phyloP scores from a whole-genome alignment of 2,888 invertebrate species.

The Melieria picta region DNA sequence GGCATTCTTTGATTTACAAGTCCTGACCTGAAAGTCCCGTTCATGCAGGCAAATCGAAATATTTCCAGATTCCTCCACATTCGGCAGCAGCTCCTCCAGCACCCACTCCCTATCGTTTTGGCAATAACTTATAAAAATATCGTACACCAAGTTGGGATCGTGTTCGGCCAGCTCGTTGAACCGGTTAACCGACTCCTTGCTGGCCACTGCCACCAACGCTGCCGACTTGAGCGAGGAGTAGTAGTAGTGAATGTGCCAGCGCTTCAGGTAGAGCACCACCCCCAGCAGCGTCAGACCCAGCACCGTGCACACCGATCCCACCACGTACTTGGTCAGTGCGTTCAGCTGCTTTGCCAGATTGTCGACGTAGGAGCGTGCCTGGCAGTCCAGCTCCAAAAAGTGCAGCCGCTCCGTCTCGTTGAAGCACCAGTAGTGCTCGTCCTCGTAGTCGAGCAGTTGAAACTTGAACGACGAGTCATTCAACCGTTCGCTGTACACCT shows the following conservation, averaged over 20 bases:
- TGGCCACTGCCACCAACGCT: slow-evolving; percentile 69
- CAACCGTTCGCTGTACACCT: not conserved
- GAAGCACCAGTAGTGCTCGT: slow-evolving; percentile 62
- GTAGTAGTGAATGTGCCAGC: slow-evolving; percentile 71
- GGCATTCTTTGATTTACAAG: not conserved
- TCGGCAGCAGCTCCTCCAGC: slow-evolving; percentile 71
- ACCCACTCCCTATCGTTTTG: slow-evolving; percentile 75
- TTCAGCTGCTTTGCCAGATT: slow-evolving; percentile 45
- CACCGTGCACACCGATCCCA: slow-evolving; percentile 45
- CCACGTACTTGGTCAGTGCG: slow-evolving; percentile 45
- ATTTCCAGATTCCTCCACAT: slow-evolving; percentile 70
- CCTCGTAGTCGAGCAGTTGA: slow-evolving; percentile 62
- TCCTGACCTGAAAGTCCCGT: slow-evolving; percentile 73
- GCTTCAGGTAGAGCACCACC: slow-evolving; percentile 67
- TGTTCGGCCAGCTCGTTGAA: slow-evolving; percentile 50
- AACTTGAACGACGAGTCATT: slow-evolving; percentile 52
- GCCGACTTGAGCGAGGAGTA: slow-evolving; percentile 71
- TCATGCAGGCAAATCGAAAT: slow-evolving; percentile 76
- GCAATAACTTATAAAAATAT: slow-evolving; percentile 77
- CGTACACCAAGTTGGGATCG: slow-evolving; percentile 67
- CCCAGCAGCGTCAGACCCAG: slow-evolving; percentile 45
- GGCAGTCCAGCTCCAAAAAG: slow-evolving; percentile 53
- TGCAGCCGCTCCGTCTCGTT: slow-evolving; percentile 57
- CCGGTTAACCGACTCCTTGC: slow-evolving; percentile 62
- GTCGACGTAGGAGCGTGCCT: slow-evolving; percentile 37